Conservation (phyloP, 1,140 invertebrate species). For the Parapsyche elsis region DNA sequence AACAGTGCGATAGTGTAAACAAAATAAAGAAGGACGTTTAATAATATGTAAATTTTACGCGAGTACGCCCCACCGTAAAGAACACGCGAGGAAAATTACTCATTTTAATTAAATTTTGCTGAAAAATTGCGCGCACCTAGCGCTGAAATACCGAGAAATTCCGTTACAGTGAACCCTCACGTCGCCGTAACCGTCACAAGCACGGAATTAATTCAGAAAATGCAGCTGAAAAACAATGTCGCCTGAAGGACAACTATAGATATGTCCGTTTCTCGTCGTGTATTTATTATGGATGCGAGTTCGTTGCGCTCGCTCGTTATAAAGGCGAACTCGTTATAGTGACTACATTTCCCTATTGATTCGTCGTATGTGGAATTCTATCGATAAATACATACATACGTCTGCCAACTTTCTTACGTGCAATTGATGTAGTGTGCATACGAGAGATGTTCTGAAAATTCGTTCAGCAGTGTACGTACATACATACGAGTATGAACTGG, state of each 20-base stretch:
- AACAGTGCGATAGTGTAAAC: too few species aligned
- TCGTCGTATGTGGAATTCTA: neutral
- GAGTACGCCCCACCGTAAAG: neutral
- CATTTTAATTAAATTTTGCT: too few species aligned
- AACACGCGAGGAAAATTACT: neutral
- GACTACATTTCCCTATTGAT: neutral
- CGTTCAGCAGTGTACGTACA: too few species aligned
- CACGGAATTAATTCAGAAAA: neutral
- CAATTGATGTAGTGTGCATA: too few species aligned
- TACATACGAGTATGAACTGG: too few species aligned
- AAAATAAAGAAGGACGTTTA: too few species aligned
- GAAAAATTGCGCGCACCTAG: too few species aligned
- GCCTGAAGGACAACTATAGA: neutral
- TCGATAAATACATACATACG: neutral
- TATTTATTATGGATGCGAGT: neutral
- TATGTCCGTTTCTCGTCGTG: neutral
- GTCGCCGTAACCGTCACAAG: too few species aligned
- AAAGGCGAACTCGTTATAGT: too few species aligned
- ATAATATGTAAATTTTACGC: neutral
- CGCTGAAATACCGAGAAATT: too few species aligned
- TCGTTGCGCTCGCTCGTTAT: neutral
- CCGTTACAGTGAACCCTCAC: too few species aligned
- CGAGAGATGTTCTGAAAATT: too few species aligned
- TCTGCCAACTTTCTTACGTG: neutral
- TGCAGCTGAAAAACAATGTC: neutral